Base-by-base conservation (phyloP, 2,113 vertebrate species). In the Corydoras sp. region DNA sequence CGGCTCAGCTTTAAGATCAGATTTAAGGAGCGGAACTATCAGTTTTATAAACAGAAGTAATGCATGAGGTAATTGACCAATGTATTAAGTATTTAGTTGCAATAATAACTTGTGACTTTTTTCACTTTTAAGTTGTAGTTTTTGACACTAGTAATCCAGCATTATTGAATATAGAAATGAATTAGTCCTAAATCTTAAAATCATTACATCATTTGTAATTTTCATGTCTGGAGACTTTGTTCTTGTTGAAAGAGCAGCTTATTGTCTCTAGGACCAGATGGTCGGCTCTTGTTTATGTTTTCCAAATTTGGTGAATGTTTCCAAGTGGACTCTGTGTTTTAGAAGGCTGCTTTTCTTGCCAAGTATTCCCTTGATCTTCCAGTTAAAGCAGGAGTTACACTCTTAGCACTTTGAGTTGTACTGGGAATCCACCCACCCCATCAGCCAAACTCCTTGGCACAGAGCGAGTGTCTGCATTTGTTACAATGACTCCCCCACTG, bases 301-400 rank as follows among this genome's bases (percentile, higher is more conserved):
- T 75, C 56, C 58, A 68, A 59, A 74, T 71, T 74, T 73, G 54
- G 68, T 48, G 18, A 74, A 35, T 62, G 68, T 60, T 77, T 75
- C 72, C 69, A 73, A 73, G 65, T 77, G 69, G 62, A 65, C 66
- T 80, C 62, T 13, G 75, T 72, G 72, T 75, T 80, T 80, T 65
- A 77, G 69, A 55, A 74, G 72, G 68, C 64, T 69, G 59, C 18
- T 55, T 56, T 72, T 48, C 60, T 65, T 77, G 76, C 79, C 76
- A 73, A 77, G 67, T 70, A 80, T 77, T 53, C 75, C 62, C 65
- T 75, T 80, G 69, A 80, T 75, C 72, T 77, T 13, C 30, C 65
- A 30, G 49, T 72, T 77, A 75, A 77, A 75, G 62, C 56, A n/a
- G 13, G 54, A 69, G 51, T 68, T 68, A 65, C 67, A 56, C 68